Conservation (phyloP, 2,888 invertebrate genomes). For the Cacoxenus indagator region DNA sequence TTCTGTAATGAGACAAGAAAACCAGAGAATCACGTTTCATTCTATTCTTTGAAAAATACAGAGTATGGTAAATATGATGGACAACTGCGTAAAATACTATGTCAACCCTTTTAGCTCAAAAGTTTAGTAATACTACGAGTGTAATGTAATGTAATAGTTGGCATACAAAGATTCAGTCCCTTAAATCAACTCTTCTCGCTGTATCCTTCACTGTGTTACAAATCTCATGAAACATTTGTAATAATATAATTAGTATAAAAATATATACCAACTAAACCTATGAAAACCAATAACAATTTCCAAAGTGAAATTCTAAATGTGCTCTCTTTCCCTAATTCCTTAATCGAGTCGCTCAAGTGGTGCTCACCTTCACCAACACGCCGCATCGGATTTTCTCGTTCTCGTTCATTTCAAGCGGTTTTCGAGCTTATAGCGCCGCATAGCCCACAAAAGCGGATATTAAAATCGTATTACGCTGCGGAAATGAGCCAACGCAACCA, state of each 20-base stretch:
- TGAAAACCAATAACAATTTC: conserved; percentile 6
- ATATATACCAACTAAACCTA: background rate
- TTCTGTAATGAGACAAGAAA: conserved; percentile 77
- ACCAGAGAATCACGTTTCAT: background rate
- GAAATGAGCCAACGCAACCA: background rate
- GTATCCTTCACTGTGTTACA: no score
- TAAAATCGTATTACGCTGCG: conserved; percentile 16
- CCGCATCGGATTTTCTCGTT: background rate
- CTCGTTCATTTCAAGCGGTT: background rate
- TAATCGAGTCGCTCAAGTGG: background rate
- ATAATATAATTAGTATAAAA: no score
- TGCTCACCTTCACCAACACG: background rate
- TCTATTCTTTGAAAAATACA: background rate
- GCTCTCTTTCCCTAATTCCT: no score
- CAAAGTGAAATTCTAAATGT: background rate
- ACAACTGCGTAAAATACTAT: no score
- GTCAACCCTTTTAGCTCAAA: no score
- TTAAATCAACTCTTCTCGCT: no score
- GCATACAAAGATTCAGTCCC: no score
- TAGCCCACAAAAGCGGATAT: conserved; percentile 7
- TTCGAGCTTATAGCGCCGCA: background rate
- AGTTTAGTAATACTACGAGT: no score
- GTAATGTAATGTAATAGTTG: no score
- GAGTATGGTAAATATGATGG: background rate
- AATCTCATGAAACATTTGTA: no score